Evolutionary conservation across 1,140 invertebrate species (phyloP).

Genomic region (Paramacrobiotus metropolitanus): DNA sequence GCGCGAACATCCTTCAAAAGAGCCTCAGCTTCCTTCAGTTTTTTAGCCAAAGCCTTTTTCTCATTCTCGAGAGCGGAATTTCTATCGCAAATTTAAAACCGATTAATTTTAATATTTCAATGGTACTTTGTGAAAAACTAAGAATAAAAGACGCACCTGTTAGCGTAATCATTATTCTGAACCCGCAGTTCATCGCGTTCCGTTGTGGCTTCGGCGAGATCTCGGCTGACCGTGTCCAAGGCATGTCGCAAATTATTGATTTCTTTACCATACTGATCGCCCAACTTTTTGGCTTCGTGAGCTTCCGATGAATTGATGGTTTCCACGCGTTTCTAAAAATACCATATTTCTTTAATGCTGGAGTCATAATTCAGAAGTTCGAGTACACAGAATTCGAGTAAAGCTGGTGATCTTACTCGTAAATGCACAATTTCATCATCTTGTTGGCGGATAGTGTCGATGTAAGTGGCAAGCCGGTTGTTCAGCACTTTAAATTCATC

Average conservation of each 20-base stretch:
- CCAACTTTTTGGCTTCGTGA: background rate
- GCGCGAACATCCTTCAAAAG: constrained; percentile 7
- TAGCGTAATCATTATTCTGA: background rate
- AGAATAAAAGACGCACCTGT: background rate
- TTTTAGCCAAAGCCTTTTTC: constrained; percentile 38
- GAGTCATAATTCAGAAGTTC: background rate
- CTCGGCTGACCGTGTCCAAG: constrained; percentile 63
- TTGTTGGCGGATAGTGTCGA: constrained; percentile 32
- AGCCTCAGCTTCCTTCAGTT: constrained; percentile 44
- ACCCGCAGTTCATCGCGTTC: constrained; percentile 8
- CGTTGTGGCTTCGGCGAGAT: constrained; percentile 32
- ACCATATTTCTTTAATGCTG: background rate
- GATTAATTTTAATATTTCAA: background rate
- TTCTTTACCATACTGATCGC: constrained; percentile 51
- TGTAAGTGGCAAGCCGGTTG: constrained; percentile 79
- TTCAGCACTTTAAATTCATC: constrained; percentile 76
- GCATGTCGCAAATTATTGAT: constrained; percentile 56
- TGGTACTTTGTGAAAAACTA: background rate
- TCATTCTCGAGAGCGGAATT: constrained; percentile 33
- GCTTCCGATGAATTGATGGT: background rate
- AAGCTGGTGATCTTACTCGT: background rate
- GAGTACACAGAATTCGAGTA: background rate
- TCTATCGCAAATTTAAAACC: background rate
- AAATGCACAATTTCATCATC: background rate
- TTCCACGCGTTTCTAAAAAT: background rate